A percentile compares a stretch with the other conserved stretches of the same genome.
These are phyloP conservation scores for Julus scandinavius DNA, from an alignment of 2,888 invertebrate genomes.

Conservation along the genomic window DNA sequence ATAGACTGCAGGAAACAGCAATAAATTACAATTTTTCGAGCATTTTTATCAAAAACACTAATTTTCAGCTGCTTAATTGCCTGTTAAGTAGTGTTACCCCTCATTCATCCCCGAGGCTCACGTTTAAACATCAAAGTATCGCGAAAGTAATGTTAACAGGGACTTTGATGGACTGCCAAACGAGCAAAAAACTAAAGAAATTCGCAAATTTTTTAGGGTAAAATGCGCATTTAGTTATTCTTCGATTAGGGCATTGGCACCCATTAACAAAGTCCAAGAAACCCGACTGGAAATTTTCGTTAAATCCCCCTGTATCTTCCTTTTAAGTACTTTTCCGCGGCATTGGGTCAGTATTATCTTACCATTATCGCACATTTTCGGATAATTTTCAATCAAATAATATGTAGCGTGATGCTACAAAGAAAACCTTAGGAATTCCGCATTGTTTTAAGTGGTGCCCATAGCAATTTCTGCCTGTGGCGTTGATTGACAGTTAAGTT, in stretches of 20 bases:
- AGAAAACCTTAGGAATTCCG: not conserved
- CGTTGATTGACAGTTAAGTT: not conserved
- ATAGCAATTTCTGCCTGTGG: not conserved
- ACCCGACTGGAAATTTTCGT: not conserved
- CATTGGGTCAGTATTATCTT: not conserved
- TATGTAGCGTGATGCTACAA: not conserved
- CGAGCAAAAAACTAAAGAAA: not conserved
- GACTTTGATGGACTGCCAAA: not conserved
- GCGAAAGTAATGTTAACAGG: not conserved
- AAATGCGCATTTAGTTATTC: not conserved
- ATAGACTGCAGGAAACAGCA: not conserved
- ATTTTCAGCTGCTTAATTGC: constrained; percentile 13
- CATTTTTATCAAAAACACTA: constrained; percentile 11
- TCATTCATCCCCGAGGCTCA: not conserved
- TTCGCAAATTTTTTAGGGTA: not conserved
- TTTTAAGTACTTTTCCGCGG: not conserved
- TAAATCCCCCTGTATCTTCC: not conserved
- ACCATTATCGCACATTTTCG: not conserved
- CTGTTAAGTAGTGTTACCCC: not conserved
- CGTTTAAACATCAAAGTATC: not conserved
- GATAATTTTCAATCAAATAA: not conserved
- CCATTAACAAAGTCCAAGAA: not conserved
- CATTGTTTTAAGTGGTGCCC: not conserved
- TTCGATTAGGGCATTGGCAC: not conserved
- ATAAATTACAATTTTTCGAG: not conserved